Evolutionary conservation across 2,113 vertebrate species (phyloP).

Genomic region (Danio rerio): GRCz12tu NC_133184.1:40907501-40908000

Average conservation of each 20-base stretch:
- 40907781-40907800: slow-evolving; percentile 14
- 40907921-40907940: neutral
- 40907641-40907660: too few relatives aligned
- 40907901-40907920: neutral
- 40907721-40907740: slow-evolving; percentile 45
- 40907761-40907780: slow-evolving; percentile 17
- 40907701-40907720: neutral
- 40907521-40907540: too few relatives aligned
- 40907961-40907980: slow-evolving; percentile 23
- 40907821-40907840: neutral
- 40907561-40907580: too few relatives aligned
- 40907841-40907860: slow-evolving; percentile 12
- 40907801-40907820: slow-evolving; percentile 16
- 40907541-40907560: too few relatives aligned
- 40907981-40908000: neutral
- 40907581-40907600: too few relatives aligned
- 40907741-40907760: neutral
- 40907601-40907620: too few relatives aligned
- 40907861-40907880: slow-evolving; percentile 30
- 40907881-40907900: neutral
- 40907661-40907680: too few relatives aligned
- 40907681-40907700: neutral
- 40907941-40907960: slow-evolving; percentile 18
- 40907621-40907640: too few relatives aligned
- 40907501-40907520: too few relatives aligned